phyloP scores from a whole-genome alignment of 2,888 invertebrate species.

The Anticlea derivata region DNA sequence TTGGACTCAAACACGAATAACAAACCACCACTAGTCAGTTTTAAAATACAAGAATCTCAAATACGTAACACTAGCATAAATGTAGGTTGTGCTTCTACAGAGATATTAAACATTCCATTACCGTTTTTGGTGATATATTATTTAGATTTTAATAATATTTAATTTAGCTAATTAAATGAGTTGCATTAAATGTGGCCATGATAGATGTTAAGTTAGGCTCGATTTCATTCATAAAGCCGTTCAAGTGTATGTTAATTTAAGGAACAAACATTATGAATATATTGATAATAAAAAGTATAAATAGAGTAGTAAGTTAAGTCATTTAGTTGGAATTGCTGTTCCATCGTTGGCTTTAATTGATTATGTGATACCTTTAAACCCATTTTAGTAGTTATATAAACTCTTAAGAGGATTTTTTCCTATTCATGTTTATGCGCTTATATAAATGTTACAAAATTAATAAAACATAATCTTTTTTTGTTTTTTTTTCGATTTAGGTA shows the following conservation, averaged over 20 bases:
- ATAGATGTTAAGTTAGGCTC: not conserved
- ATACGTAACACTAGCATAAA: slow-evolving; percentile 24
- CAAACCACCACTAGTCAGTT: slow-evolving; percentile 51
- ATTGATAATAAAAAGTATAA: slow-evolving; percentile 7
- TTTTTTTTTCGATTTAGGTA: too few relatives aligned
- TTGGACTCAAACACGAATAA: not conserved
- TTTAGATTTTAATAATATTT: not conserved
- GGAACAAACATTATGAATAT: slow-evolving; percentile 27
- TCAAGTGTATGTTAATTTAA: slow-evolving; percentile 17
- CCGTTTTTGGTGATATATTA: not conserved
- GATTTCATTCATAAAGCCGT: slow-evolving; percentile 13
- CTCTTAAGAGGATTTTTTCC: too few relatives aligned
- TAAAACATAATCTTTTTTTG: too few relatives aligned
- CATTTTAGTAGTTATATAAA: too few relatives aligned
- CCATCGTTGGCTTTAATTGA: too few relatives aligned
- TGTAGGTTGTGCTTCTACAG: slow-evolving; percentile 44
- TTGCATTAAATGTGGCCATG: slow-evolving; percentile 25
- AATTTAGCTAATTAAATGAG: not conserved
- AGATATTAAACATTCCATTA: slow-evolving; percentile 40
- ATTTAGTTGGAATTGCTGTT: too few relatives aligned
- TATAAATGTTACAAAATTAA: too few relatives aligned
- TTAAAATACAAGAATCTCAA: slow-evolving; percentile 41
- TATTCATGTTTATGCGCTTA: too few relatives aligned
- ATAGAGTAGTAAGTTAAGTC: slow-evolving; percentile 9
- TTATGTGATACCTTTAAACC: too few relatives aligned